Evolutionary conservation across 2,888 invertebrate species (phyloP).

Genomic region (Ametastegia equiseti): DNA sequence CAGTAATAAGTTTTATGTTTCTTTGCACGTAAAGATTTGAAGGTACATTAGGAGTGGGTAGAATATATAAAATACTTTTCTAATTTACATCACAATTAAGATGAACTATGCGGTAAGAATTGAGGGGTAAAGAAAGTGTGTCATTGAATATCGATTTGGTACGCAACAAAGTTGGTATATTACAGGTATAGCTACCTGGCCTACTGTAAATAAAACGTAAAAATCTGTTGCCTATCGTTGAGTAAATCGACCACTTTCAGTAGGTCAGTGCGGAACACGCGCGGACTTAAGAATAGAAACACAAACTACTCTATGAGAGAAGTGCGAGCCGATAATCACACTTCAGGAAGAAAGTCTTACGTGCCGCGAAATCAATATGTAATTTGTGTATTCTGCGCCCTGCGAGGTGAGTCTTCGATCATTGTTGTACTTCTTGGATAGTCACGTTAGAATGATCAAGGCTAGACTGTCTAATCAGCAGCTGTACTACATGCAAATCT

Average conservation of each 20-base stretch:
- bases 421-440: not conserved
- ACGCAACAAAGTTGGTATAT: not conserved
- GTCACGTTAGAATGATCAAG: not conserved
- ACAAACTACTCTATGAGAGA: conserved; percentile 30
- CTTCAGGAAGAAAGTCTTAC: conserved; percentile 13
- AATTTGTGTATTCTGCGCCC: not conserved
- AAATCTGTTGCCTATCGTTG: conserved; percentile 29
- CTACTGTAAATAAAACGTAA: conserved; percentile 14
- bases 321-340: conserved; percentile 45
- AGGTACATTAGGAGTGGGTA: not conserved
- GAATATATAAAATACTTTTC: not conserved
- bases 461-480: not conserved
- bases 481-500: conserved; percentile 9
- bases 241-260: conserved; percentile 34
- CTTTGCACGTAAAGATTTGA: not conserved
- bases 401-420: not conserved
- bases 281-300: conserved; percentile 31
- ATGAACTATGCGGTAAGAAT: not conserved
- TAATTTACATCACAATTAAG: not conserved
- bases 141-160: conserved; percentile 2
- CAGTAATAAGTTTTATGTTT: not conserved
- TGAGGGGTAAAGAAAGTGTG: not conserved
- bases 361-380: conserved; percentile 14
- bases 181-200: not conserved
- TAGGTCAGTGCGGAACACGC: conserved; percentile 36